phyloP scores from a whole-genome alignment of 2,888 invertebrate species.

The Masnerella sp. region DNA sequence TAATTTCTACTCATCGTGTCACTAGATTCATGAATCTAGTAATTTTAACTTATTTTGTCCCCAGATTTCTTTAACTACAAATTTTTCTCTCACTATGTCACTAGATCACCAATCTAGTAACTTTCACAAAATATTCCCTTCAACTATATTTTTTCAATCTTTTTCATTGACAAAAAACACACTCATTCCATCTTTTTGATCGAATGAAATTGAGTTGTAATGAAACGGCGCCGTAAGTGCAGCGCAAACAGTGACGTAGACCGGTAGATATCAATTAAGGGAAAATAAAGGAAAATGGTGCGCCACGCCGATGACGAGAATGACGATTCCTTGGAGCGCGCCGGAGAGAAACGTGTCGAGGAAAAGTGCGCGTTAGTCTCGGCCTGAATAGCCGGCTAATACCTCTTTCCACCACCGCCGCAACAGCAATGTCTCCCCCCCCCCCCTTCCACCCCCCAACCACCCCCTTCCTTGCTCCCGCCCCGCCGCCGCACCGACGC shows the following conservation, averaged over 20 bases:
- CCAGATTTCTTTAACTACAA: too few species aligned
- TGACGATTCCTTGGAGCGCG: constrained; percentile 58
- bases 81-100: too few species aligned
- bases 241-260: constrained; percentile 43
- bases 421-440: constrained; percentile 13
- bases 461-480: constrained; percentile 28
- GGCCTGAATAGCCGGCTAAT: constrained; percentile 77
- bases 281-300: constrained; percentile 55
- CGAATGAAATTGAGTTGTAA: constrained; percentile 32
- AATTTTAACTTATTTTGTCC: too few species aligned
- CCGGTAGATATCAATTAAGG: constrained; percentile 57
- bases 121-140: too few species aligned
- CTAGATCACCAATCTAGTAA: too few species aligned
- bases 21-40: too few species aligned
- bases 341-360: constrained; percentile 73
- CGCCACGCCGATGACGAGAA: constrained; percentile 49
- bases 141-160: too few species aligned
- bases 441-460: constrained; percentile 18
- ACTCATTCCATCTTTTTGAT: constrained; percentile 8
- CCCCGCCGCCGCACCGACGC: too few species aligned
- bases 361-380: constrained; percentile 78
- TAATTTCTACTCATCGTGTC: too few species aligned
- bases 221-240: constrained; percentile 32
- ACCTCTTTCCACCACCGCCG: constrained; percentile 62
- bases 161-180: constrained; percentile 1